A percentile compares a stretch with the other conserved stretches of the same genome.
Evolutionary conservation across 2,888 invertebrate species (phyloP).

Genomic region (Apomyelois bistriatella): DNA sequence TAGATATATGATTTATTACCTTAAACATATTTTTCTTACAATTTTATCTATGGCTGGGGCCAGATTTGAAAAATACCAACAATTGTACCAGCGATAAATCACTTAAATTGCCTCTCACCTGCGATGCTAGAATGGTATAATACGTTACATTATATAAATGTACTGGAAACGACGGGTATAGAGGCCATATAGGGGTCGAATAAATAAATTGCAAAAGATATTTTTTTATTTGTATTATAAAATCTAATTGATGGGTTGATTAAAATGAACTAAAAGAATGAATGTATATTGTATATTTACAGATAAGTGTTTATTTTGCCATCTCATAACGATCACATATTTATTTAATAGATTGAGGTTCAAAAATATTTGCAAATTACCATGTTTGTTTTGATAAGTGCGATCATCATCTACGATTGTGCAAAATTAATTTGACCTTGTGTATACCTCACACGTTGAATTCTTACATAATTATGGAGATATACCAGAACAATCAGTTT

Average conservation of each 20-base stretch:
- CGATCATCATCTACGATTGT: constrained; percentile 7
- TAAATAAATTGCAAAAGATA: neutral
- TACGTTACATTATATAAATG: neutral
- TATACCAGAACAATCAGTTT: neutral
- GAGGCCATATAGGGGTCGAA: too few species aligned
- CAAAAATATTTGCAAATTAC: neutral
- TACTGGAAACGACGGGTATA: neutral
- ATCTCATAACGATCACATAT: too few species aligned
- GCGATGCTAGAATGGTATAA: neutral
- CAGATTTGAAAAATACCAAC: constrained; percentile 13
- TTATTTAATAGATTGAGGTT: neutral
- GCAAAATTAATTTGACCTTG: neutral
- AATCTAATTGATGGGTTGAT: too few species aligned
- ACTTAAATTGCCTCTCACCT: constrained; percentile 13
- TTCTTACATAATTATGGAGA: neutral
- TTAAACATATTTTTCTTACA: too few species aligned
- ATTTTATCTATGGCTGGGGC: neutral
- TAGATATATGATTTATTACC: too few species aligned
- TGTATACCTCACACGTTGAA: neutral
- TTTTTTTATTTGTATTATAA: too few species aligned
- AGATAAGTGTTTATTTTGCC: too few species aligned
- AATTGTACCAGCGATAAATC: constrained; percentile 16
- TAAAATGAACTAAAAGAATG: too few species aligned
- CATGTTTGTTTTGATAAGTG: constrained; percentile 9
- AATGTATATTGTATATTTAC: too few species aligned